Evolutionary conservation across 2,888 invertebrate species (phyloP).

Genomic region (Amphipoea lucens): DNA sequence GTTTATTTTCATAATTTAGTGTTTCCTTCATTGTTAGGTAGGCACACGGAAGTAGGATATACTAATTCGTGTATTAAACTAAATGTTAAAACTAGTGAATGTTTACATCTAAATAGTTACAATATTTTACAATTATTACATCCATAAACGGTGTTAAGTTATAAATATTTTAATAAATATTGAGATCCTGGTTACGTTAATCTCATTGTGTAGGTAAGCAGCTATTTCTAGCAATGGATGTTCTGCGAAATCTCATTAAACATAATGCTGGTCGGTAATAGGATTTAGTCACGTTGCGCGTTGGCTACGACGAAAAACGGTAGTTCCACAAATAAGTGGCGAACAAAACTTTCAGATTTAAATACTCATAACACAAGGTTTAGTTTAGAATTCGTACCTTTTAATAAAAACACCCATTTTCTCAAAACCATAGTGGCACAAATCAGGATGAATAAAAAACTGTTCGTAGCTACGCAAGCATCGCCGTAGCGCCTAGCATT

Average conservation of each 20-base stretch:
- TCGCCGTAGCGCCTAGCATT: constrained; percentile 48
- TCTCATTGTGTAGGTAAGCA: constrained; percentile 80
- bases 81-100: constrained; percentile 72
- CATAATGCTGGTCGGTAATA: constrained; percentile 13
- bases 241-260: constrained; percentile 33
- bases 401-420: neutral
- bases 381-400: neutral
- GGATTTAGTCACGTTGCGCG: neutral
- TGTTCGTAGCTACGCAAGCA: neutral
- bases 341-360: constrained; percentile 1
- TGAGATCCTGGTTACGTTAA: constrained; percentile 89
- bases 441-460: neutral
- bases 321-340: constrained; percentile 3
- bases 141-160: constrained; percentile 73
- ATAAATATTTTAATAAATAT: constrained; percentile 85
- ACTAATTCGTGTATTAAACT: constrained; percentile 77
- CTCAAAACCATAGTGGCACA: neutral
- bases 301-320: constrained; percentile 16
- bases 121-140: constrained; percentile 79
- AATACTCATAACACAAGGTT: constrained; percentile 13
- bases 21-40: constrained; percentile 78
- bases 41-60: constrained; percentile 84
- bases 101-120: constrained; percentile 76
- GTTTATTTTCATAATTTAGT: constrained; percentile 73
- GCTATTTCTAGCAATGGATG: constrained; percentile 64